Evolutionary conservation across 2,888 invertebrate species (phyloP), one percentile per base, ranked within the genome.

Genomic region (Orgyia antiqua): DNA sequence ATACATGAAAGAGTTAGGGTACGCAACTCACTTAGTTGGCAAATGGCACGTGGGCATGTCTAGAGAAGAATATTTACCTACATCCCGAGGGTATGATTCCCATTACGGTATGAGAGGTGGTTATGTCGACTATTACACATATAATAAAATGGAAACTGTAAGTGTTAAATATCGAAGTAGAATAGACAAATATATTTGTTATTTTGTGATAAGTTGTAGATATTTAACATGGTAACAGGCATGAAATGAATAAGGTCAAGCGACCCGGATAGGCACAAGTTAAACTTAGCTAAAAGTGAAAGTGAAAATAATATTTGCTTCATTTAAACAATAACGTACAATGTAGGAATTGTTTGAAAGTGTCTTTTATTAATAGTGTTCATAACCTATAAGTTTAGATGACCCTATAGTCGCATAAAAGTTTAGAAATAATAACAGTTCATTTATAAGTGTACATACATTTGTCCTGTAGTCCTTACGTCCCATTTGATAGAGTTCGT

Each of bases 41-140:
- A 97, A 97, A 83, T 97, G 97, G 97, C 93, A 94, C 67, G 88
- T 97, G 36, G 97, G 97, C 1, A 94, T 92, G 83, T 92, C 90
- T 42, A 86, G 88, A 31, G 84, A 87, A 30, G 90, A 90, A 48
- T 94, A 90, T 64, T 89, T 93, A 2, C 95, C 95, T 0, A 89
- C 89, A 2, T 87, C 87, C 31, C 88, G 95, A 31, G 95, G 95
- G 3, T 96, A 95, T 62, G 92, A 94, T 57, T 88, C 91, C 4
- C 93, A 94, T 66, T 91, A 92, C 51, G 95, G 95, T 7, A 93
- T 92, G 74, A 91, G 92, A 76, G 91, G 92, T 27, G 94, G 94
- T 0, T 90, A 88, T 40, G 88, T 91, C 27, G 94, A 94, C 67
- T 95, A 94, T 65, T 94, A 91, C 38, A 83, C 80, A 0, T 78